Conservation (phyloP, 2,113 vertebrate genomes). For the Alethe castanea region DNA sequence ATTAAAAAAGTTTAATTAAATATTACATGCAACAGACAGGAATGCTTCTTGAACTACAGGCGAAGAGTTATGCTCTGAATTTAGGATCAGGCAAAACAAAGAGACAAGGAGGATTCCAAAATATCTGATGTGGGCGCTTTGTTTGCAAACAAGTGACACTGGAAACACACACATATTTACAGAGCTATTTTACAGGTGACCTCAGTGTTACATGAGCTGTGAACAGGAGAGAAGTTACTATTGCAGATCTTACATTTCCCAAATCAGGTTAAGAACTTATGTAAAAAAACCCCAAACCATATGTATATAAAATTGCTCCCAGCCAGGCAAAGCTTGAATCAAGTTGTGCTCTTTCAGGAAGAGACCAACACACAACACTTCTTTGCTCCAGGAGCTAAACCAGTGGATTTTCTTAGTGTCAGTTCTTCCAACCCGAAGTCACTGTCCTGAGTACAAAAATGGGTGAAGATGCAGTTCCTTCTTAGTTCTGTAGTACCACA, state of each 20-base stretch:
- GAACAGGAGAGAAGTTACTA: neutral
- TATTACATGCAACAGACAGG: conserved; percentile 15
- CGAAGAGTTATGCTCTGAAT: neutral
- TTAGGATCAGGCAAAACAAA: neutral
- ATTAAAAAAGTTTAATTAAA: conserved; percentile 42
- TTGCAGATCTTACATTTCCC: neutral
- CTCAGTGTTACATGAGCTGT: neutral
- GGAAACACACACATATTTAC: conserved; percentile 19
- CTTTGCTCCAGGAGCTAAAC: neutral
- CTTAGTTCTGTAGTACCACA: neutral
- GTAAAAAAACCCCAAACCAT: neutral
- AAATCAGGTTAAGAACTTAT: neutral
- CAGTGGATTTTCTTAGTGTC: neutral
- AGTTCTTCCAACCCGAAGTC: neutral
- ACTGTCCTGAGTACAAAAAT: neutral
- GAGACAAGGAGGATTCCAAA: neutral
- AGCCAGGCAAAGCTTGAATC: neutral
- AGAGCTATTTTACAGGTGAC: neutral
- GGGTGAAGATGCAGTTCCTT: neutral
- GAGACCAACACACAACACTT: neutral
- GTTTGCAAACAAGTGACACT: neutral
- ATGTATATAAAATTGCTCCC: neutral
- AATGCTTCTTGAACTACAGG: neutral
- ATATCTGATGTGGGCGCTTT: neutral
- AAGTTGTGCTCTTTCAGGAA: neutral